These are phyloP conservation scores for Subanguina moxae DNA, from an alignment of 1,140 invertebrate genomes.

Conservation along the genomic window DNA sequence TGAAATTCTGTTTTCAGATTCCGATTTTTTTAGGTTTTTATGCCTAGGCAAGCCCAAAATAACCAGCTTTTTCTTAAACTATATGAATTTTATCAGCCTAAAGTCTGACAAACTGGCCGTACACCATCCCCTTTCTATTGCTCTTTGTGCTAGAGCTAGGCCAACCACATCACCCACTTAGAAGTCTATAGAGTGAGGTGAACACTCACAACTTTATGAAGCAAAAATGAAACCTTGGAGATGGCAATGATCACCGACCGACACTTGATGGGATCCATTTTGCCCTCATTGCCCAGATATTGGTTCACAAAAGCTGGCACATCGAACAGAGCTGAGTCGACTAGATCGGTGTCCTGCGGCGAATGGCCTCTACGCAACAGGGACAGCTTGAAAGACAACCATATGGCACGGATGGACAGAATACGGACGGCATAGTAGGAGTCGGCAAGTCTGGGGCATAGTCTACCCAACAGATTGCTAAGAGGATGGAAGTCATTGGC, in stretches of 20 bases:
- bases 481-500: conserved; percentile 57
- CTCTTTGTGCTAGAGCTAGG: too few species aligned
- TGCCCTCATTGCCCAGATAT: conserved; percentile 51
- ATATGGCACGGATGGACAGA: conserved; percentile 42
- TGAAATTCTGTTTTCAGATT: too few species aligned
- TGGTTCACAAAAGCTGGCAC: conserved; percentile 36
- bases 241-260: conserved; percentile 40
- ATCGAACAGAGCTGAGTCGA: conserved; percentile 46
- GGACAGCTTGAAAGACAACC: conserved; percentile 45
- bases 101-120: too few species aligned
- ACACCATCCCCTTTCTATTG: too few species aligned
- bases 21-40: too few species aligned
- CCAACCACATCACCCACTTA: too few species aligned
- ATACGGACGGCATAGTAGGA: conserved; percentile 51
- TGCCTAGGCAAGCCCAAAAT: too few species aligned
- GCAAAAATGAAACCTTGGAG: conserved; percentile 30
- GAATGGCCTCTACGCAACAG: conserved; percentile 52
- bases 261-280: conserved; percentile 41
- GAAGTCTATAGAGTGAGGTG: too few species aligned
- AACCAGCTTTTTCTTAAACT: too few species aligned
- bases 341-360: conserved; percentile 45
- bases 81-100: too few species aligned
- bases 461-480: conserved; percentile 45
- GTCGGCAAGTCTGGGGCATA: conserved; percentile 55
- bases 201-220: too few species aligned